Evolutionary conservation across 2,888 invertebrate species (phyloP).

Genomic region (Hypsopygia costalis): DNA sequence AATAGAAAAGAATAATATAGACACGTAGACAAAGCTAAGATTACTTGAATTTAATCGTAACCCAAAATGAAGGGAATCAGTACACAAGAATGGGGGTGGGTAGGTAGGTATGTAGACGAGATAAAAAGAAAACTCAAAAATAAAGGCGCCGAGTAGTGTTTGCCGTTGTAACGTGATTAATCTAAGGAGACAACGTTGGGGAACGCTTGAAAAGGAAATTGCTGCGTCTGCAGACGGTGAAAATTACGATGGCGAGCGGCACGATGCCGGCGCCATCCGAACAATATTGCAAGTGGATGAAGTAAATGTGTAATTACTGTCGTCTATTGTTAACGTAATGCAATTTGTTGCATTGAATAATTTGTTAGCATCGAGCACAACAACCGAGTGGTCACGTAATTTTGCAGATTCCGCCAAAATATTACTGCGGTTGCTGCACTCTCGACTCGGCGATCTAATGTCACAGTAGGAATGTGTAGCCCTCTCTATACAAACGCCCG

Average conservation of each 20-base stretch:
- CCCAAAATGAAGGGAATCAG: too few relatives aligned
- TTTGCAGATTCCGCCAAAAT: too few relatives aligned
- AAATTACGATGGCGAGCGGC: slow-evolving; percentile 37
- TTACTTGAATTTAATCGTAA: too few relatives aligned
- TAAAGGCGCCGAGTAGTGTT: slow-evolving; percentile 16
- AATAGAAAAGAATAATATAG: too few relatives aligned
- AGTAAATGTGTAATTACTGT: slow-evolving; percentile 16
- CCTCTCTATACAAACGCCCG: too few relatives aligned
- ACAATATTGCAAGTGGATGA: slow-evolving; percentile 41
- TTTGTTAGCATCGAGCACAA: background rate
- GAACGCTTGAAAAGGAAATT: slow-evolving; percentile 52
- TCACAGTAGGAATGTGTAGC: too few relatives aligned
- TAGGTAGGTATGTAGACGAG: background rate
- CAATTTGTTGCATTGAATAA: slow-evolving; percentile 2
- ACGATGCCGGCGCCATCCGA: slow-evolving; percentile 35
- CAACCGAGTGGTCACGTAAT: too few relatives aligned
- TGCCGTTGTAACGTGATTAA: slow-evolving; percentile 45
- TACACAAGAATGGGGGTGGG: too few relatives aligned
- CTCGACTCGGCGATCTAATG: too few relatives aligned
- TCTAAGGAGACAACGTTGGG: slow-evolving; percentile 38
- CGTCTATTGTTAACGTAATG: background rate
- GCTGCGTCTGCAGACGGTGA: slow-evolving; percentile 30
- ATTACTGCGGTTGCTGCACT: too few relatives aligned
- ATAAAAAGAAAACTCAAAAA: slow-evolving; percentile 24
- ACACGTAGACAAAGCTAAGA: too few relatives aligned